Evolutionary conservation across 2,113 vertebrate genomes (phyloP).

Genomic region (Capricornis sumatraensis): DNA sequence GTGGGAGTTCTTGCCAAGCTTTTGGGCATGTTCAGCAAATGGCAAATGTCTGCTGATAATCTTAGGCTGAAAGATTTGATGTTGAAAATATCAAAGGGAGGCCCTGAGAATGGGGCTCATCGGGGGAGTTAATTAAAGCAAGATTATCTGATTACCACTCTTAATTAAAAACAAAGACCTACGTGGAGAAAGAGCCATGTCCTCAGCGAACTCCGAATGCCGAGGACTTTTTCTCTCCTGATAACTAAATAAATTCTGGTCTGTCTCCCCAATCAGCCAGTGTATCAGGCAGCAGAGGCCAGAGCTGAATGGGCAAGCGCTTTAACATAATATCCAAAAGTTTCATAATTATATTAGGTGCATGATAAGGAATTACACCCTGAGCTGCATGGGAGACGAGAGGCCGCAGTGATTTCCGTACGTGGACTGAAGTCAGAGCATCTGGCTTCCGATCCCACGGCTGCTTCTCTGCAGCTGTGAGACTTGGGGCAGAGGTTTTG

Average conservation of each 20-base stretch:
- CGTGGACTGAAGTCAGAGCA: not conserved
- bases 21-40: not conserved
- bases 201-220: not conserved
- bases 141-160: not conserved
- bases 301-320: not conserved
- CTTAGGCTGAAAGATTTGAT: not conserved
- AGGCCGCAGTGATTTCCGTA: accelerated
- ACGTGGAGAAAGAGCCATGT: not conserved
- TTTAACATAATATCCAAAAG: not conserved
- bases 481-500: not conserved
- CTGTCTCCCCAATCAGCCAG: accelerated
- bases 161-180: conserved; percentile 18
- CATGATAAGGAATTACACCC: not conserved
- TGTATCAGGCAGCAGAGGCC: not conserved
- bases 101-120: not conserved
- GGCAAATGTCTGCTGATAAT: not conserved
- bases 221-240: not conserved
- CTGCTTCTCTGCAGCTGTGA: not conserved
- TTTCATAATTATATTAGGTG: too few relatives aligned
- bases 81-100: conserved; percentile 11
- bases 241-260: not conserved
- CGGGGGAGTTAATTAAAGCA: conserved; percentile 32
- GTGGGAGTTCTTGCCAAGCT: not conserved
- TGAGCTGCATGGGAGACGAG: not conserved
- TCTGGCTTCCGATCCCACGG: accelerated